Evolutionary conservation across 2,797 vertebrate species (phyloP), one percentile per base, ranked within the genome.

Genomic region (Telmatherina bonti): DNA sequence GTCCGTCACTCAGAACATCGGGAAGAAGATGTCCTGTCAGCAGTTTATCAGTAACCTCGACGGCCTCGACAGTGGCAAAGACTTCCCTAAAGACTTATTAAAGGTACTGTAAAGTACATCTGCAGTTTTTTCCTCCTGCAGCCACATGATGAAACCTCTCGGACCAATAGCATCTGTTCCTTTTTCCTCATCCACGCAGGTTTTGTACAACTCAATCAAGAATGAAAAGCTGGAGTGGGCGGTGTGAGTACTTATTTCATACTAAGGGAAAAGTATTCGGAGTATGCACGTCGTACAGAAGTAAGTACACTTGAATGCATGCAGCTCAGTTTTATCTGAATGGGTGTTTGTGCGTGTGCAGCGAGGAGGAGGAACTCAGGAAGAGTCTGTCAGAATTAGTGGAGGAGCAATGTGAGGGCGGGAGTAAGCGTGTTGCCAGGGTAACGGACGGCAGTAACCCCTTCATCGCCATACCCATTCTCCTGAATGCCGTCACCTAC

Each of bases 181-280:
- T 30, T 26, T 55, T 53, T 62, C 51, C 1, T 66, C 59, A 26
- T 84, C 84, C 64, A 89, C 83, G 65, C 93, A 99, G 97, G 91
- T 96, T 58, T 93, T 99, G 57, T 98, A 99, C 85, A 98, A 96
- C 92, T 99, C 97, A 31, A 98, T 99, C 93, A 99, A 97, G 94
- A 99, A 98, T 43, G 97, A 99, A 89, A 99, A 99, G 91, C 95
- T 99, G 31, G 96, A 99, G 86, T 98, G 97, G 97, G 97, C 97
- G 62, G 96, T 99, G 97, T 99, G 93, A 99, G 97, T 97, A 94
- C 68, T 51, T 26, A n/a, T 74, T 67, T 33, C 59, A 31, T 36
- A 36, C 35, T 36, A 56, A 52, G 49, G 65, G 27, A 38, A 35
- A 71, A 75, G 62, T 67, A 67, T 74, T 62, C 43, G 38, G 56